phyloP scores from a whole-genome alignment of 2,797 vertebrate species.

The Momotus momota region DNA sequence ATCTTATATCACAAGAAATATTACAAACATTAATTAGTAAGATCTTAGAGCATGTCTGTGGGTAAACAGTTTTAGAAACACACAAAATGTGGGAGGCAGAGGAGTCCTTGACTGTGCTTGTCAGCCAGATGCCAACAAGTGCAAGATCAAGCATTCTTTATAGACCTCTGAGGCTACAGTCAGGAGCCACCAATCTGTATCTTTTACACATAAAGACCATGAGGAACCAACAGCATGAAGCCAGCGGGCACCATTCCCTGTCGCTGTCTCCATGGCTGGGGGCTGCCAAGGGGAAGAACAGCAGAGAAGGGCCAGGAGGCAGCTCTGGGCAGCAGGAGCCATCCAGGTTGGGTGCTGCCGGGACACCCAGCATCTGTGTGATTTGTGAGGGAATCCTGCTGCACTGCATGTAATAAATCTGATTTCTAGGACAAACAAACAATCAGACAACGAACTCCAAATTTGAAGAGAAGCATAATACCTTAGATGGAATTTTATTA shows the following conservation, averaged over 20 bases:
- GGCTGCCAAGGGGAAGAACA: background rate
- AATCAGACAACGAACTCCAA: background rate
- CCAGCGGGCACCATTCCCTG: fast-evolving
- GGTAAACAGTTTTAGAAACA: background rate
- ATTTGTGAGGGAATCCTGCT: background rate
- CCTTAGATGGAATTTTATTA: background rate
- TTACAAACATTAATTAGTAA: background rate
- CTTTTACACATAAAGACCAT: background rate
- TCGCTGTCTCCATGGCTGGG: fast-evolving
- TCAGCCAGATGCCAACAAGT: background rate
- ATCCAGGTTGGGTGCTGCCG: background rate
- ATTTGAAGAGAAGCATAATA: background rate
- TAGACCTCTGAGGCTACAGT: too few species aligned
- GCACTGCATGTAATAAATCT: background rate
- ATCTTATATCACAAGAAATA: background rate
- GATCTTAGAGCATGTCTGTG: background rate
- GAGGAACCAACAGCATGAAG: background rate
- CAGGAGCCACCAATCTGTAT: background rate
- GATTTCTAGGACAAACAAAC: background rate
- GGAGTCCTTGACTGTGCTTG: background rate
- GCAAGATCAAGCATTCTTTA: background rate
- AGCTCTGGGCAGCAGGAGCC: background rate
- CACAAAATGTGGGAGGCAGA: too few species aligned
- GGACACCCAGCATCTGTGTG: background rate
- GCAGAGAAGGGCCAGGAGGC: background rate